Evolutionary conservation across 2,797 vertebrate species (phyloP).

Genomic region (Sarcophilus harrisii): DNA sequence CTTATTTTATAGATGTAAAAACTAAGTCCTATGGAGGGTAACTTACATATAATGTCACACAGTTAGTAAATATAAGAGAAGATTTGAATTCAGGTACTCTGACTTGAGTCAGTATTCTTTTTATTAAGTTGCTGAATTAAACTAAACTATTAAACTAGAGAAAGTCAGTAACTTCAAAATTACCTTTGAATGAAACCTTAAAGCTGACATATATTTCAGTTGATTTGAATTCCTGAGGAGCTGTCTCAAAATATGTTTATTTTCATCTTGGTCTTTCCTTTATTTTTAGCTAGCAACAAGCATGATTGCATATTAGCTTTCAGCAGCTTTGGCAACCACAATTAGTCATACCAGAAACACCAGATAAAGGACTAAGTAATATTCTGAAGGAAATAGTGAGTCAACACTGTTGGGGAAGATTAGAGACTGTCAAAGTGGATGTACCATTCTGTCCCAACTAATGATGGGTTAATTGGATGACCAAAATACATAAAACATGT

Average conservation of each 20-base stretch:
- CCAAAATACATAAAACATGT: background rate
- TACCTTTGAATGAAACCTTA: slow-evolving; percentile 20
- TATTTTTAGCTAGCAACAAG: slow-evolving; percentile 41
- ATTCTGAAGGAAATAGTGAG: slow-evolving; percentile 18
- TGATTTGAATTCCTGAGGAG: slow-evolving; percentile 34
- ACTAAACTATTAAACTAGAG: slow-evolving; percentile 35
- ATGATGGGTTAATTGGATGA: background rate
- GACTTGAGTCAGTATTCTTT: background rate
- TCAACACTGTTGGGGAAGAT: background rate
- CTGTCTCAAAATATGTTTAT: slow-evolving; percentile 38
- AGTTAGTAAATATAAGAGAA: background rate
- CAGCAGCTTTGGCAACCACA: slow-evolving; percentile 45
- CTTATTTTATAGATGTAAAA: background rate
- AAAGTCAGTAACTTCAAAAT: slow-evolving; percentile 23
- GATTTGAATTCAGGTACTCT: background rate
- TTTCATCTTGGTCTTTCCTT: slow-evolving; percentile 42
- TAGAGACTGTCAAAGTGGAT: background rate
- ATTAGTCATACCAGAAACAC: slow-evolving; percentile 28
- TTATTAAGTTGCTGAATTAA: slow-evolving; percentile 22
- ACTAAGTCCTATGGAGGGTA: background rate
- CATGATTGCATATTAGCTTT: slow-evolving; percentile 41
- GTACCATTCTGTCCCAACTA: background rate
- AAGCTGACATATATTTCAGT: slow-evolving; percentile 34
- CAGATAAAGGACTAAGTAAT: slow-evolving; percentile 26
- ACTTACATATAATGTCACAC: background rate